Base-by-base conservation (phyloP, 2,113 vertebrate genomes). In the Dissostichus mawsoni region DNA sequence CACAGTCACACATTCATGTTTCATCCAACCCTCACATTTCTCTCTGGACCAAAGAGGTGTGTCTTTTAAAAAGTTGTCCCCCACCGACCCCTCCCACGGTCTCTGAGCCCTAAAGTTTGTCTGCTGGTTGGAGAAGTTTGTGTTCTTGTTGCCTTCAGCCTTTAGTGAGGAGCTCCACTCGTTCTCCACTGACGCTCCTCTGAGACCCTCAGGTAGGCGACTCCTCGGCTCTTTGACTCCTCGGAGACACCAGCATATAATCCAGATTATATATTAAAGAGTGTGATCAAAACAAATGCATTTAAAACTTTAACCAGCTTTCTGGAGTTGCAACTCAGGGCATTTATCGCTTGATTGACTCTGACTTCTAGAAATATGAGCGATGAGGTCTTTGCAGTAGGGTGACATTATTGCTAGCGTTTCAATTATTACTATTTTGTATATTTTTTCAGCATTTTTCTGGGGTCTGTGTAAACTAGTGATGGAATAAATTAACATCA, bases 31-130 rank as follows among this genome's bases (percentile, higher is more conserved):
- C 36, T 41, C 36, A 41, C 8, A 41, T 48, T 45, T 80, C 76
- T 87, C 70, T 62, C 58, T 69, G 82, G 74, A 68, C 70, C 58
- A 81, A 84, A 90, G 92, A 89, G 94, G 95, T 84, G 94, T 94
- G 92, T 93, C 92, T 87, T 90, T 77, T 11, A 59, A 77, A 84
- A 70, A 67, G 68, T 86, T 89, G 72, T 67, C 86, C 36, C 36
- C 36, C 29, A 79, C 86, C 85, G 76, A 88, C 91, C 89, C 92
- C 91, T 89, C 93, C 93, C 93, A 92, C 76, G 45, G 74, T 83
- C 81, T 91, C 74, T 75, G 64, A 85, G 90, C 89, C 90, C 86
- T 73, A 84, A 29, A 90, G 90, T 84, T 88, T 90, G 69, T 66
- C 82, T 83, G 85, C 48, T 80, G 76, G 80, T 80, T 89, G 61